Evolutionary conservation across 2,888 invertebrate genomes (phyloP).

Genomic region (Andricus curvator): DNA sequence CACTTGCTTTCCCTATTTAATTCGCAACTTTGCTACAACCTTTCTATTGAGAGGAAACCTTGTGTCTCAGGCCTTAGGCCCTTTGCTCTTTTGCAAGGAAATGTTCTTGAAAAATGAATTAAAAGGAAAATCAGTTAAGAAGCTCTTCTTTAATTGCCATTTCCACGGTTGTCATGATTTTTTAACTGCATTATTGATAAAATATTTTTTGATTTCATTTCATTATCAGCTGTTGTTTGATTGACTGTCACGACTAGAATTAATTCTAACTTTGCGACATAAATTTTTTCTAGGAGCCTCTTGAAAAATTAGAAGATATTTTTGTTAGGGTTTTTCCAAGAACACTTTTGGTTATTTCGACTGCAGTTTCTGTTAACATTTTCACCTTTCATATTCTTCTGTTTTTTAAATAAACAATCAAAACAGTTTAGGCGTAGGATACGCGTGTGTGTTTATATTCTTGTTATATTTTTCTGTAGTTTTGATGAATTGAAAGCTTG

Average conservation of each 20-base stretch:
- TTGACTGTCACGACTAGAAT: background rate
- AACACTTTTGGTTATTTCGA: background rate
- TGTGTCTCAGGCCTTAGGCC: background rate
- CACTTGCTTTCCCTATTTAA: background rate
- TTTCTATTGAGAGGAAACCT: background rate
- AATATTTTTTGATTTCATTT: background rate
- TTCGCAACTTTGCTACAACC: background rate
- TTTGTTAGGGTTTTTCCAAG: background rate
- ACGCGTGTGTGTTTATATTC: background rate
- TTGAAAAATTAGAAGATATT: background rate
- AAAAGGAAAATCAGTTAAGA: background rate
- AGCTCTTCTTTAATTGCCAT: background rate
- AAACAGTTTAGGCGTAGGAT: too few relatives aligned
- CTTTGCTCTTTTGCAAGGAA: background rate
- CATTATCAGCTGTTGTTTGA: background rate
- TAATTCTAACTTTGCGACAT: background rate
- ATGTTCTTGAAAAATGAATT: background rate
- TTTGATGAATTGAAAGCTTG: slow-evolving; percentile 24
- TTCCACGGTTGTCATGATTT: background rate
- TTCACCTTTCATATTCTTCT: too few relatives aligned
- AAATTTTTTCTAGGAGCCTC: background rate
- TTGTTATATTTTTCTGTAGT: background rate
- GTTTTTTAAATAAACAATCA: too few relatives aligned
- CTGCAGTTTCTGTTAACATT: too few relatives aligned
- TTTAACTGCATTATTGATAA: background rate